Percentiles rank a stretch among this genome's conserved stretches.
phyloP scores from a whole-genome alignment of 2,797 vertebrate genomes.

The Loris lydekkerianus region DNA sequence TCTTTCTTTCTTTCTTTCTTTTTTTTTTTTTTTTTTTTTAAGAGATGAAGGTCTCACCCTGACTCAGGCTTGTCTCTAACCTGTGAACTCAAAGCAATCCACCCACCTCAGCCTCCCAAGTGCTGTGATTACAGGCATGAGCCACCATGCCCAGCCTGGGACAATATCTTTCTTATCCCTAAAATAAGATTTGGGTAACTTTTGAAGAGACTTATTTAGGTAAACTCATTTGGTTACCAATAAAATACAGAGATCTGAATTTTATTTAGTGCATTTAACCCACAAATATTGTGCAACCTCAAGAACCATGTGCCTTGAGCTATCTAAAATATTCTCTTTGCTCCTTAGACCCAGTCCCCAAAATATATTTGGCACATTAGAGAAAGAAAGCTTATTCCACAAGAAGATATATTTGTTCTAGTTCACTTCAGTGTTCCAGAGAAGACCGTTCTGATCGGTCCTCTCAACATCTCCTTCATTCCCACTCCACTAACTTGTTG shows the following conservation, averaged over 20 bases:
- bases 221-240: conserved; percentile 29
- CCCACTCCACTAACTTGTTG: not conserved
- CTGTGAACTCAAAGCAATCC: too few relatives aligned
- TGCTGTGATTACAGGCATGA: too few relatives aligned
- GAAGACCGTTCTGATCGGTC: not conserved
- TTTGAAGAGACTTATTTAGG: conserved; percentile 44
- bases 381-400: not conserved
- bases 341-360: not conserved
- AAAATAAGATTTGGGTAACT: not conserved
- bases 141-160: too few relatives aligned
- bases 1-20: too few relatives aligned
- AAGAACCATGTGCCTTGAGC: not conserved
- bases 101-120: too few relatives aligned
- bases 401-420: not conserved
- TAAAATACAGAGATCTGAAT: not conserved
- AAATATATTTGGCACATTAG: not conserved
- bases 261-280: not conserved
- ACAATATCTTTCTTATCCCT: not conserved
- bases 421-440: not conserved
- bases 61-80: too few relatives aligned
- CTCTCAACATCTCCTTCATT: not conserved
- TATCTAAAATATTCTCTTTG: not conserved
- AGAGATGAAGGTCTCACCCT: too few relatives aligned
- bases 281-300: not conserved
- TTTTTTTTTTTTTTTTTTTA: too few relatives aligned